phyloP scores from a whole-genome alignment of 2,797 vertebrate genomes.

The Gambelia wislizenii region DNA sequence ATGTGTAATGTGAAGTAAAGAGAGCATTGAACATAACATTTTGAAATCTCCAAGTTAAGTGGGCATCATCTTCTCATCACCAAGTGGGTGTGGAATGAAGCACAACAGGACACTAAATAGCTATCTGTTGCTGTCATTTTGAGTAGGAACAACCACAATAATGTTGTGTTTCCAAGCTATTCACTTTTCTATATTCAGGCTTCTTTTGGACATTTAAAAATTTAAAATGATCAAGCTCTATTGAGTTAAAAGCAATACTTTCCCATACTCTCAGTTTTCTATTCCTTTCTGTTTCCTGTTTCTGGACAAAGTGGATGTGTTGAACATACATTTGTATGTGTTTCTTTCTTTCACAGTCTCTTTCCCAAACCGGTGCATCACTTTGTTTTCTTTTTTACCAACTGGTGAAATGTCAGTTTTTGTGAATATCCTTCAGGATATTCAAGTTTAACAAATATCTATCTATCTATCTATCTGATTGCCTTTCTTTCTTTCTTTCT shows the following conservation, averaged over 20 bases:
- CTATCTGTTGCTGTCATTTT: constrained; percentile 37
- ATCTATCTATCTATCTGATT: no score
- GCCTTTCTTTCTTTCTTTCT: no score
- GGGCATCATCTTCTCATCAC: constrained; percentile 36
- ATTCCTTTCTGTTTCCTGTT: background rate
- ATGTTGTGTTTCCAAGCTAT: constrained; percentile 30
- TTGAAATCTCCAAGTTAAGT: constrained; percentile 60
- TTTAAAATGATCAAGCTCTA: constrained; percentile 13
- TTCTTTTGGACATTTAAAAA: constrained; percentile 17
- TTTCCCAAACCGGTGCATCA: background rate
- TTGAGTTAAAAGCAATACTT: constrained; percentile 22
- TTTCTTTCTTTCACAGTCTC: background rate
- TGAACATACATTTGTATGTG: background rate
- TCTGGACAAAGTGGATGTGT: background rate
- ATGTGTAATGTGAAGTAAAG: background rate
- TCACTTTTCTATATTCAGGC: constrained; percentile 53
- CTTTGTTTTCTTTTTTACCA: background rate
- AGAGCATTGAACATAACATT: constrained; percentile 30
- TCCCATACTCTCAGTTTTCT: background rate
- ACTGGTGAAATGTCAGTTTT: background rate
- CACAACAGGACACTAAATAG: constrained; percentile 49
- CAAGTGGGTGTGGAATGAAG: constrained; percentile 28
- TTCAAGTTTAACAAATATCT: background rate
- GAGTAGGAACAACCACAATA: constrained; percentile 25
- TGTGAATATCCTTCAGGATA: background rate